Conservation (phyloP, 92 coral and sea anemone genomes). For the Porites evermanni region DNA sequence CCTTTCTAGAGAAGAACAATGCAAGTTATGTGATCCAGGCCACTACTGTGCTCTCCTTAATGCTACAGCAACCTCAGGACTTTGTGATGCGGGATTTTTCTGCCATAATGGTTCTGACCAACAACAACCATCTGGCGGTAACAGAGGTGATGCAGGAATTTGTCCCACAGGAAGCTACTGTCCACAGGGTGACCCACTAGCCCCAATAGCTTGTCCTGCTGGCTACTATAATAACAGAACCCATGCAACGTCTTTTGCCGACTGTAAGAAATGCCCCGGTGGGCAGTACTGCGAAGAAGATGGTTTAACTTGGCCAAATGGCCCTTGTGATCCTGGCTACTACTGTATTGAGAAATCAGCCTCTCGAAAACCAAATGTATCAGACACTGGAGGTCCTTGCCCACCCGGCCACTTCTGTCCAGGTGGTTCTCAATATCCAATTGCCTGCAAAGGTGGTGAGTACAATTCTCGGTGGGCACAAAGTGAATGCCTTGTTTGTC, state of each 20-base stretch:
- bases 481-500: conserved; percentile 81
- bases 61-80: conserved; percentile 81
- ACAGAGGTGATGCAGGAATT: conserved; percentile 93
- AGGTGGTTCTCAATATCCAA: conserved; percentile 82
- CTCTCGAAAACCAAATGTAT: conserved; percentile 77
- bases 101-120: conserved; percentile 98
- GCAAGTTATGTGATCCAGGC: conserved; percentile 90
- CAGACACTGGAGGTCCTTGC: conserved; percentile 94
- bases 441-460: conserved; percentile 86
- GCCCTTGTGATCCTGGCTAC: conserved; percentile 90
- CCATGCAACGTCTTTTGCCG: conserved; percentile 54
- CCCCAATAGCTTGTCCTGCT: conserved; percentile 90
- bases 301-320: conserved; percentile 93
- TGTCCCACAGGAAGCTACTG: conserved; percentile 94
- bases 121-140: conserved; percentile 86
- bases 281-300: conserved; percentile 87
- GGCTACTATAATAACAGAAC: conserved; percentile 95
- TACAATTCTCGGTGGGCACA: conserved; percentile 92
- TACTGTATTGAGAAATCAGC: conserved; percentile 79
- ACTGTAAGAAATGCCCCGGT: conserved; percentile 89
- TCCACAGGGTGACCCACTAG: conserved; percentile 73
- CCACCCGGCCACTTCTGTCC: conserved; percentile 96
- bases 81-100: conserved; percentile 89
- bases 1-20: conserved; percentile 75
- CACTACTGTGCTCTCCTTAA: conserved; percentile 81